Conservation (phyloP, 2,888 invertebrate species). For the Sympetrum striolatum region DNA sequence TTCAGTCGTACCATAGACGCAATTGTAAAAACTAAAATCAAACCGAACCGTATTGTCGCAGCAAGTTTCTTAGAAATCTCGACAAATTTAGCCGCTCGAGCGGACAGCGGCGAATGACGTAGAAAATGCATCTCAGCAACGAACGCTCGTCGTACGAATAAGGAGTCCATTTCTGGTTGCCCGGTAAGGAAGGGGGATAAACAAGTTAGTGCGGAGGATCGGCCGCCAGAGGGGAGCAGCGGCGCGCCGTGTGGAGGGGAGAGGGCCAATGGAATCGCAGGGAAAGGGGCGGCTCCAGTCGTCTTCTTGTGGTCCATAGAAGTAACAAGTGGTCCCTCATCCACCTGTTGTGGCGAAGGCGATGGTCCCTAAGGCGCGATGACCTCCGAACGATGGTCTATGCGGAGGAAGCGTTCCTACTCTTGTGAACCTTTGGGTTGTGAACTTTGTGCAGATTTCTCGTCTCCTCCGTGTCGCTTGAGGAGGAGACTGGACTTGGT, state of each 20-base stretch:
- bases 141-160: background rate
- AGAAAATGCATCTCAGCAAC: background rate
- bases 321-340: background rate
- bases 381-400: conserved; percentile 2
- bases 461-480: background rate
- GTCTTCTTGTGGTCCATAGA: background rate
- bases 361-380: background rate
- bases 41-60: too few species aligned
- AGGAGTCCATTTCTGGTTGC: too few species aligned
- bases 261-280: background rate
- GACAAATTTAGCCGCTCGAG: too few species aligned
- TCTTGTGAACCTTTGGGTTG: background rate
- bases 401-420: background rate
- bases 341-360: background rate
- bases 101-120: background rate
- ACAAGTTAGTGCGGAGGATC: too few species aligned
- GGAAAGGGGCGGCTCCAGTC: background rate
- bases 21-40: too few species aligned
- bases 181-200: too few species aligned
- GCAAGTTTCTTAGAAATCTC: too few species aligned
- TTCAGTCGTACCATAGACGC: too few species aligned
- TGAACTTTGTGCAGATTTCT: background rate
- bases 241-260: background rate
- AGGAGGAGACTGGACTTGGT: background rate
- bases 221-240: background rate